Base-by-base conservation (phyloP, 2,797 vertebrate genomes). In the Chaunax sp. region DNA sequence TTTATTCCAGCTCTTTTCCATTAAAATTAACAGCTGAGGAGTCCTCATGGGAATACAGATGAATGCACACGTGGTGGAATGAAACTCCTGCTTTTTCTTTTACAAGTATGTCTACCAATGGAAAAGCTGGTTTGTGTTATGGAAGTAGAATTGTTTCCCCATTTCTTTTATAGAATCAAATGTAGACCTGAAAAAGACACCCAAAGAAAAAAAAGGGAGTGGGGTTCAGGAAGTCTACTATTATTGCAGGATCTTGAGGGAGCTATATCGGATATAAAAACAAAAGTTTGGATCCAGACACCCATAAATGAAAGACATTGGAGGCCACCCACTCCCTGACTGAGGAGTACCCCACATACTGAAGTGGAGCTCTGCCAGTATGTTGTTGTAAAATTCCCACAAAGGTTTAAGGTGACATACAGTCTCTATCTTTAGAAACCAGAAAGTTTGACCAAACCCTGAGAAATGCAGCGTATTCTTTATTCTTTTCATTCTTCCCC, bases 121-220 rank as follows among this genome's bases (percentile, higher is more conserved):
- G 81, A 89, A 87, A 87, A 68, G 46, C 67, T 86, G 71, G 71
- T 68, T 69, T 15, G 7, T 37, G 70, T 80, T 77, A 84, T 56
- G 84, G 70, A 60, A 78, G 58, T 56, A 41, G 43, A 77, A 79
- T 76, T 87, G 81, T 89, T 90, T 88, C 72, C 41, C 71, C 66
- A 68, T 79, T 66, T 19, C 54, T 82, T 89, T 91, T 77, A 90
- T 80, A 64, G 82, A 84, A 49, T 78, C 23, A 28, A 79, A 79
- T 83, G 78, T 73, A 82, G 71, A 41, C 56, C 49, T 75, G 65
- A 85, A 89, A 90, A 81, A 41, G 44, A 60, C 46, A 82, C 64
- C 43, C 41, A 9, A 44, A 69, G 38, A 52, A 60, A 72, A 49
- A 28, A 75, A 57, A 65, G 59, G 15, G 16, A 61, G 56, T 30